Conservation (phyloP, 2,797 vertebrate genomes). For the Anguilla pacifica region DNA sequence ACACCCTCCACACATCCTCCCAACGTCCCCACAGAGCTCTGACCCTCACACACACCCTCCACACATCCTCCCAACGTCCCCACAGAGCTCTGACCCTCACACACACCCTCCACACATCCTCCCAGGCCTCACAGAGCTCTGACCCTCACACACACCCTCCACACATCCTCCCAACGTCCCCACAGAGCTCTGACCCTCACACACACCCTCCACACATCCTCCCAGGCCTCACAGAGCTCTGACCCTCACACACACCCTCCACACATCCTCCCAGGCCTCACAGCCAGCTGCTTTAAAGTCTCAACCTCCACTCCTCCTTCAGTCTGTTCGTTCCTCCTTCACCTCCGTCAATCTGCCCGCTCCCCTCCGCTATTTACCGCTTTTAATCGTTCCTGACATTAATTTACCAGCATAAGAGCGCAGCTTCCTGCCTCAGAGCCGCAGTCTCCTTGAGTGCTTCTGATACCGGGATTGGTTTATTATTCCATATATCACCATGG, state of each 20-base stretch:
- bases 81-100: constrained; percentile 20
- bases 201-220: no score
- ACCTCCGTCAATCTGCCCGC: constrained; percentile 36
- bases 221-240: constrained; percentile 27
- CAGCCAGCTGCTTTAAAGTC: constrained; percentile 70
- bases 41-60: constrained; percentile 30
- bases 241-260: constrained; percentile 56
- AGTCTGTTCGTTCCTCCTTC: no score
- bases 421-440: constrained; percentile 48
- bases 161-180: constrained; percentile 43
- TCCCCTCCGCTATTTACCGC: constrained; percentile 62
- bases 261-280: constrained; percentile 69
- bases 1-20: constrained; percentile 62
- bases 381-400: constrained; percentile 78
- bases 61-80: constrained; percentile 5
- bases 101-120: not conserved
- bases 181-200: constrained; percentile 4
- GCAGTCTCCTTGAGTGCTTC: constrained; percentile 43
- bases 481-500: constrained; percentile 49
- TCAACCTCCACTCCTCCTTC: constrained; percentile 58
- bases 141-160: constrained; percentile 5
- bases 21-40: not conserved
- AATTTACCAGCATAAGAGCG: constrained; percentile 65
- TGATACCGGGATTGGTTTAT: constrained; percentile 39
- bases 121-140: constrained; percentile 45